A percentile compares a stretch with the other conserved stretches of the same genome.
Evolutionary conservation across 2,113 vertebrate species (phyloP).

Genomic region (Cairina moschata): DNA sequence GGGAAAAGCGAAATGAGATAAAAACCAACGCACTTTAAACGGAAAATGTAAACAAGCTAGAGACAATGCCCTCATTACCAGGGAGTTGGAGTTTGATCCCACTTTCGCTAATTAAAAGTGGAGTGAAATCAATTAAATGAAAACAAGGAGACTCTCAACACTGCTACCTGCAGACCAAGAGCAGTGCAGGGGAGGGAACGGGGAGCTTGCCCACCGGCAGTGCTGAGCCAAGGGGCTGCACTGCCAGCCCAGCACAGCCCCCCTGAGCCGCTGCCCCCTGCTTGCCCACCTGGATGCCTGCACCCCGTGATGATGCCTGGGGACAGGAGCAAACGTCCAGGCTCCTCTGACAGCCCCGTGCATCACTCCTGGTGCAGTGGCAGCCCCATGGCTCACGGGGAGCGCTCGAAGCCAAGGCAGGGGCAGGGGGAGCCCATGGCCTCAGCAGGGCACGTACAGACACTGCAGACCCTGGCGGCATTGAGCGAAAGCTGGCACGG

Average conservation of each 20-base stretch:
- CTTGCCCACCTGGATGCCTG: too few relatives aligned
- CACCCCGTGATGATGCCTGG: too few relatives aligned
- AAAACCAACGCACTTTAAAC: neutral
- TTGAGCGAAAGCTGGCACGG: accelerated
- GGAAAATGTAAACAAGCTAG: neutral
- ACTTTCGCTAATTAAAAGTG: slow-evolving; percentile 36
- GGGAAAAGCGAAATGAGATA: neutral
- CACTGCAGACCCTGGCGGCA: accelerated
- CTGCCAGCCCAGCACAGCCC: too few relatives aligned
- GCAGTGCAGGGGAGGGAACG: neutral
- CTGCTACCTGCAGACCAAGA: neutral
- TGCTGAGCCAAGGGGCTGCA: too few relatives aligned
- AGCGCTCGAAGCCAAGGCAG: neutral
- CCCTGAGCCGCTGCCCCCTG: too few relatives aligned
- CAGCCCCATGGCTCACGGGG: too few relatives aligned
- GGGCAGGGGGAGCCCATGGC: neutral
- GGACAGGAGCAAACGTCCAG: too few relatives aligned
- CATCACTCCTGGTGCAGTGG: too few relatives aligned
- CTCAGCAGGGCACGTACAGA: neutral
- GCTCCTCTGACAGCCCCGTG: too few relatives aligned
- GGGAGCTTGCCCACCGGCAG: neutral
- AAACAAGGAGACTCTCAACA: neutral
- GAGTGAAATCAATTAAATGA: neutral
- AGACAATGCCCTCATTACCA: neutral
- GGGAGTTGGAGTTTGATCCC: neutral